Base-by-base conservation (phyloP, 2,888 invertebrate species). In the Perizoma affinitatum region DNA sequence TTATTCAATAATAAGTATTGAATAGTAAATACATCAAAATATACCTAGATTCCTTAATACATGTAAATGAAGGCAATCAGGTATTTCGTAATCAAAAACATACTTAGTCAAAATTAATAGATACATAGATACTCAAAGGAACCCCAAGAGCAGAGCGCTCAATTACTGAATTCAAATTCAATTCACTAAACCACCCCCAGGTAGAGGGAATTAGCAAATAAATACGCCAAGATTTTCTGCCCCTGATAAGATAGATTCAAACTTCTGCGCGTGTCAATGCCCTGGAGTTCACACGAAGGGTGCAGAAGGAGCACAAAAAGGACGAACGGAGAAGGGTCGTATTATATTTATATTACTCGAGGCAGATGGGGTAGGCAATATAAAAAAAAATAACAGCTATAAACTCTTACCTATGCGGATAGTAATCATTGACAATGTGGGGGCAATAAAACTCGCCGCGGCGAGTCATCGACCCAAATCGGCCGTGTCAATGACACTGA, bases 211-310 rank as follows among this genome's bases (percentile, higher is more conserved):
- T 71, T 63, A 68, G 51, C 66, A 61, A 65, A 68, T 68, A 73
- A 67, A 75, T 72, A 74, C 69, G 67, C 67, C 47, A 71, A 62
- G 73, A 71, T 71, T 71, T 73, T 74, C 67, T 71, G 68, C 70
- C 70, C 69, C 75, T 71, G 70, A 73, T 73, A 22, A n/a, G 38
- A 38, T 38, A 74, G 75, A 74, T 70, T 70, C 70, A 69, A 72
- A 70, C 73, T 72, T 75, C 68, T 73, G 67, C 67, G 63, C 69
- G 76, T 78, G 80, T 80, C 80, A 80, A 80, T 74, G 80, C 73
- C 80, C 80, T 66, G 70, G 75, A 74, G 80, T 80, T 79, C 79
- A 79, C 72, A 66, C 70, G 80, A 73, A 80, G 80, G 80, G 81
- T 79, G 80, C 73, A 70, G 73, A 73, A 76, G 71, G 72, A 72